Evolutionary conservation across 2,113 vertebrate genomes (phyloP).

Genomic region (Meles meles): DNA sequence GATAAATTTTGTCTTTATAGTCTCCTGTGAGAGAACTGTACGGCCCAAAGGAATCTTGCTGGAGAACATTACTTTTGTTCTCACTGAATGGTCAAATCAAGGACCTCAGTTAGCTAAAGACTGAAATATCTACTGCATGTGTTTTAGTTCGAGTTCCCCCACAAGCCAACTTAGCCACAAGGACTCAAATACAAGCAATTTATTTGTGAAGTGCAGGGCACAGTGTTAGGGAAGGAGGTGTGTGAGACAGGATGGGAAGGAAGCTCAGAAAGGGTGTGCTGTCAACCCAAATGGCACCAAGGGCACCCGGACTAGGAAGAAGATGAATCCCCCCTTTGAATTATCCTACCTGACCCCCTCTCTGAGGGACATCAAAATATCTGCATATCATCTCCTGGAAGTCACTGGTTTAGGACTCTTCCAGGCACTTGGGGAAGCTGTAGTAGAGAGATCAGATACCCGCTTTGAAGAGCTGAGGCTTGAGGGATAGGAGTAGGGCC

Average conservation of each 20-base stretch:
- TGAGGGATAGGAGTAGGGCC: neutral
- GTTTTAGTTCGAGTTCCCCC: neutral
- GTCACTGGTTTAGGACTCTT: neutral
- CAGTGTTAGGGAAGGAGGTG: neutral
- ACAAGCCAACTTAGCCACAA: neutral
- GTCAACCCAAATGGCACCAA: neutral
- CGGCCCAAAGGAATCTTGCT: neutral
- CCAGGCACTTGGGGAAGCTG: neutral
- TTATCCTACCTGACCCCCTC: neutral
- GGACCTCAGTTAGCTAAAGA: neutral
- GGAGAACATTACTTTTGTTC: neutral
- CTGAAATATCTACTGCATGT: neutral
- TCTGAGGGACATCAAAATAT: neutral
- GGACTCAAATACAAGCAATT: neutral
- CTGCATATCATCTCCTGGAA: neutral
- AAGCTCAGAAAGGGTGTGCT: neutral
- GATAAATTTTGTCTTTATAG: neutral
- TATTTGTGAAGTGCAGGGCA: neutral
- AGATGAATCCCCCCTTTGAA: neutral
- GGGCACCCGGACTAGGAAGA: neutral
- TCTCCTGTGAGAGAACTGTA: neutral
- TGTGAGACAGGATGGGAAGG: neutral
- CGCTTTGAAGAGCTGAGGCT: no score
- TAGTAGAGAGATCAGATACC: neutral
- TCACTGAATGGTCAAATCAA: neutral